These are phyloP conservation scores for Arbacia lixula DNA, from an alignment of 53 echinoderm and acorn worm genomes.

Conservation along the genomic window DNA sequence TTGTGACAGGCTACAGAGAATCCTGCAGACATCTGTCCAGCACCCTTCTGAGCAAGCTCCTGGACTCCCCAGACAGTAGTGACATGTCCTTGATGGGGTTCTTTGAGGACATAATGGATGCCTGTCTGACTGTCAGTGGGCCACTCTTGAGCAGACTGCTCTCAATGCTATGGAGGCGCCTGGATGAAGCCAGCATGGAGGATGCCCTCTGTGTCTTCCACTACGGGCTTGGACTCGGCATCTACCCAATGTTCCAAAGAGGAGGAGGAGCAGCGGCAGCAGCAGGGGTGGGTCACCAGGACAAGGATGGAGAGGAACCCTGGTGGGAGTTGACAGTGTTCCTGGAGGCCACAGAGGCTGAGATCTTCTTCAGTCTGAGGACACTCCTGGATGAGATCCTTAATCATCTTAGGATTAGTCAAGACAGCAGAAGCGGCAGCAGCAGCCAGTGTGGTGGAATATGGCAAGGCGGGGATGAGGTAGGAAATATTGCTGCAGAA, in stretches of 20 bases:
- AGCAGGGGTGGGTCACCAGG: too few relatives aligned
- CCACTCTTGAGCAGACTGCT: slow-evolving; percentile 23
- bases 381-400: slow-evolving; percentile 43
- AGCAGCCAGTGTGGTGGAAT: neutral
- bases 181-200: neutral
- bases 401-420: too few relatives aligned
- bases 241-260: slow-evolving; percentile 44
- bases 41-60: slow-evolving; percentile 23
- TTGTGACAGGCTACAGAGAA: neutral
- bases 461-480: neutral
- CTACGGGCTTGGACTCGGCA: slow-evolving; percentile 26
- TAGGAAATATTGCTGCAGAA: neutral
- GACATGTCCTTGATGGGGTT: neutral
- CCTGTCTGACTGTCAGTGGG: neutral
- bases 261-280: too few relatives aligned
- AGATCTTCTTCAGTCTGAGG: slow-evolving; percentile 41
- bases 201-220: slow-evolving; percentile 39
- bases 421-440: neutral
- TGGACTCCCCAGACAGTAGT: neutral
- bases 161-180: slow-evolving; percentile 11
- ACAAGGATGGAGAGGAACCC: neutral
- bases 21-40: slow-evolving; percentile 31
- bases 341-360: slow-evolving; percentile 34
- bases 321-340: slow-evolving; percentile 12
- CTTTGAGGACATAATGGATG: slow-evolving; percentile 50